Base-by-base conservation (phyloP, 2,797 vertebrate species). In the Falco concolor region DNA sequence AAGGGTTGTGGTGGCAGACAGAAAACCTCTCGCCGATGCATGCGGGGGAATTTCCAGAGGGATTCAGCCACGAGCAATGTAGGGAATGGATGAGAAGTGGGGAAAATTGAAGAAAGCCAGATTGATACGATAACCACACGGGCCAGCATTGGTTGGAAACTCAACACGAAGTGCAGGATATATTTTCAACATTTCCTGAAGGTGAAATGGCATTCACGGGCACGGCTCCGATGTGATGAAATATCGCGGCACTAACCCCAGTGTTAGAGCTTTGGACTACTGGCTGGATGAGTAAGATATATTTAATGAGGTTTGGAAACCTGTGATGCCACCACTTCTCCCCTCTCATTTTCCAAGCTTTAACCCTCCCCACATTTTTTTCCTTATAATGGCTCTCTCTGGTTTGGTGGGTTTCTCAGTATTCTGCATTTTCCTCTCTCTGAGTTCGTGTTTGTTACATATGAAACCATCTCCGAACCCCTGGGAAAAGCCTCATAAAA, bases 401-500 rank as follows among this genome's bases (percentile, higher is more conserved):
- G 88, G 85, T 88, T 96, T 95, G 67, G 77, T 95, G 84, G 54
- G 27, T 87, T 97, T 85, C 91, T 88, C 78, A 82, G 54, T 34
- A 80, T 76, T 75, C 75, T 81, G 69, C 63, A 78, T 92, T 95
- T 94, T 92, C 49, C 47, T 61, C 53, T 82, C 70, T 74, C 82
- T 0, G 0, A 77, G 57, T 63, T 90, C 2, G 0, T 92, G 89
- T 90, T 95, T 73, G 25, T 69, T 96, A 20, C 80, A 74, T 32
- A 60, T 0, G 22, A 95, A 97, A 97, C 77, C 75, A 63, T 61
- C 92, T 65, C 75, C 56, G 88, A 75, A 70, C 72, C 68, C 84
- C 76, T 88, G 76, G 90, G 95, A 93, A 95, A 93, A 89, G 89
- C 60, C 84, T 97, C 87, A 90, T 96, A 95, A 95, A 97, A 96